These are phyloP conservation scores for Pantala flavescens DNA, from an alignment of 1,140 invertebrate genomes.

Conservation along the genomic window DNA sequence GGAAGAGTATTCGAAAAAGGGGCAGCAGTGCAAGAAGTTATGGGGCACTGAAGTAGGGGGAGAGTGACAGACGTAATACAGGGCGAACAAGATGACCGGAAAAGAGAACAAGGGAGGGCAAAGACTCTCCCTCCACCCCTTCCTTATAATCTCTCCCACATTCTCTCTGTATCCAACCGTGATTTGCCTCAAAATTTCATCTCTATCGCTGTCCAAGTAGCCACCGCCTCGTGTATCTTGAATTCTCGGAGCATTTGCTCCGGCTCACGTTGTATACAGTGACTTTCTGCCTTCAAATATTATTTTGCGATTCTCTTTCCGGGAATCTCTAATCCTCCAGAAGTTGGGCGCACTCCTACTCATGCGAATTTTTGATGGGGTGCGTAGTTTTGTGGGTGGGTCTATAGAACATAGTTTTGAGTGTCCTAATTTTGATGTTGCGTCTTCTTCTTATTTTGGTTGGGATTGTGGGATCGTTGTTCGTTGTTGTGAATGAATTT, in stretches of 20 bases:
- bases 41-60: neutral
- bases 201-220: neutral
- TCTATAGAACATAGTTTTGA: no score
- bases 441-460: no score
- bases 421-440: no score
- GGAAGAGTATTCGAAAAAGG: neutral
- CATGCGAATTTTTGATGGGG: no score
- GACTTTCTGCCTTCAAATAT: no score
- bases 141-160: neutral
- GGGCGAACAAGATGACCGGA: neutral
- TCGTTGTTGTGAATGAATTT: no score
- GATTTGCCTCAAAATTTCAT: neutral
- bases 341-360: no score
- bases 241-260: neutral
- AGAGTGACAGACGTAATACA: neutral
- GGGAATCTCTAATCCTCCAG: no score
- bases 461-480: no score
- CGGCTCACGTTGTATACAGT: no score
- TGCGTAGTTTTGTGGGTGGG: no score
- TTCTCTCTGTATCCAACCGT: neutral
- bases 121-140: neutral
- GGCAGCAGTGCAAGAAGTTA: neutral
- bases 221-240: neutral
- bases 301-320: no score
- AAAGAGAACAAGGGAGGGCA: neutral